Evolutionary conservation across 1,140 invertebrate genomes (phyloP).

Genomic region (Paracyclopina nana): DNA sequence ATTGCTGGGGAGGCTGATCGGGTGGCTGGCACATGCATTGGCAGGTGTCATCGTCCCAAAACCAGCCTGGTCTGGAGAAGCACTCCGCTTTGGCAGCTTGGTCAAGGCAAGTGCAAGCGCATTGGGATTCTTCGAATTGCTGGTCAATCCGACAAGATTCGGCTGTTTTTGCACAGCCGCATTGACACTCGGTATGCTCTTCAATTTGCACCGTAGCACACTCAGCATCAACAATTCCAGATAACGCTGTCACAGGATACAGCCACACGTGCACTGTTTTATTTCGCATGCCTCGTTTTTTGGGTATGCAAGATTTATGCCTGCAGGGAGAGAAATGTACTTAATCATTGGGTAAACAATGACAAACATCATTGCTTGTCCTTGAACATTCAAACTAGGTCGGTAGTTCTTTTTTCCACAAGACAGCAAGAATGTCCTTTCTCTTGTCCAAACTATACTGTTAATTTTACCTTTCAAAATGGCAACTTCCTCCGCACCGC

Average conservation of each 20-base stretch:
- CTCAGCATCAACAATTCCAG: not conserved
- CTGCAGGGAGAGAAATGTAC: too few species aligned
- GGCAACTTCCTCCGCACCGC: not conserved
- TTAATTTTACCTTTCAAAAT: too few species aligned
- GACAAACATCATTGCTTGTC: too few species aligned
- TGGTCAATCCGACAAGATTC: not conserved
- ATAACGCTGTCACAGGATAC: not conserved
- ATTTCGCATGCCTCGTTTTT: too few species aligned
- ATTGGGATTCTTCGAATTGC: not conserved
- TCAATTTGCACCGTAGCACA: not conserved
- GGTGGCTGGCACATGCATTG: conserved; percentile 2
- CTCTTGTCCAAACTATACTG: too few species aligned
- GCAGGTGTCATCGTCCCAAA: not conserved
- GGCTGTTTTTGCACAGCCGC: not conserved
- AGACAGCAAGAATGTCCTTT: too few species aligned
- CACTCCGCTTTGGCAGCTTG: not conserved
- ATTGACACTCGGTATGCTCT: not conserved
- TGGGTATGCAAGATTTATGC: not conserved
- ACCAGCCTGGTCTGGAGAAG: not conserved
- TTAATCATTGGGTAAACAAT: too few species aligned
- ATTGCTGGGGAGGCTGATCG: not conserved
- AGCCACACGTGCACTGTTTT: too few species aligned
- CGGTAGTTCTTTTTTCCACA: too few species aligned
- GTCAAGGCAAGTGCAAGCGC: not conserved
- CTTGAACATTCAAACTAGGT: too few species aligned